Evolutionary conservation across 2,797 vertebrate species (phyloP).

Genomic region (Simalia tracyae): DNA sequence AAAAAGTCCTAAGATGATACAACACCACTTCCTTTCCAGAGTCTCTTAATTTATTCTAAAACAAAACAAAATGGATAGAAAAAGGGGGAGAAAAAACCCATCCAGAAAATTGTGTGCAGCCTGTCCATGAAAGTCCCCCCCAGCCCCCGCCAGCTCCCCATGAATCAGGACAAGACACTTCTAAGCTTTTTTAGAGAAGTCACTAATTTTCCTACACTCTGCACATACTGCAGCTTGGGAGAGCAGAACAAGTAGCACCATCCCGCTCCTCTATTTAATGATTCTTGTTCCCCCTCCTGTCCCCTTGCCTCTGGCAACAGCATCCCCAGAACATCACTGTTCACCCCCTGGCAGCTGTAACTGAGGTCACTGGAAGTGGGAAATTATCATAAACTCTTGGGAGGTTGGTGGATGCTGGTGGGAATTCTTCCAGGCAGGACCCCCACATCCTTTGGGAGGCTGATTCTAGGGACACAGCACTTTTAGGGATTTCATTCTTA

Average conservation of each 20-base stretch:
- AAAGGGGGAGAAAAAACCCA: neutral
- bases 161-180: slow-evolving; percentile 35
- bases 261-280: slow-evolving; percentile 58
- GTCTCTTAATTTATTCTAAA: neutral
- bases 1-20: neutral
- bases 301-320: neutral
- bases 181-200: slow-evolving; percentile 26
- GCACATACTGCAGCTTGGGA: slow-evolving; percentile 22
- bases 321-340: neutral
- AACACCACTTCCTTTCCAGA: too few relatives aligned
- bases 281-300: neutral
- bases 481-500: neutral
- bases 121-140: slow-evolving; percentile 5
- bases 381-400: neutral
- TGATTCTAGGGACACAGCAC: neutral
- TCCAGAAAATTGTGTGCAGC: neutral
- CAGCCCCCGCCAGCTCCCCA: slow-evolving; percentile 21
- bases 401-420: accelerated
- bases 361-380: neutral
- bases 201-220: slow-evolving; percentile 53
- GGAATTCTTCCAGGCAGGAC: neutral
- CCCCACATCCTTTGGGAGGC: neutral
- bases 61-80: slow-evolving; percentile 23
- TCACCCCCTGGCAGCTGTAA: slow-evolving; percentile 21
- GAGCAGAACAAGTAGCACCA: slow-evolving; percentile 13